Percentiles rank a stretch among this genome's conserved stretches.
Evolutionary conservation across 2,888 invertebrate species (phyloP).

Genomic region (Lacanobia wlatinum): DNA sequence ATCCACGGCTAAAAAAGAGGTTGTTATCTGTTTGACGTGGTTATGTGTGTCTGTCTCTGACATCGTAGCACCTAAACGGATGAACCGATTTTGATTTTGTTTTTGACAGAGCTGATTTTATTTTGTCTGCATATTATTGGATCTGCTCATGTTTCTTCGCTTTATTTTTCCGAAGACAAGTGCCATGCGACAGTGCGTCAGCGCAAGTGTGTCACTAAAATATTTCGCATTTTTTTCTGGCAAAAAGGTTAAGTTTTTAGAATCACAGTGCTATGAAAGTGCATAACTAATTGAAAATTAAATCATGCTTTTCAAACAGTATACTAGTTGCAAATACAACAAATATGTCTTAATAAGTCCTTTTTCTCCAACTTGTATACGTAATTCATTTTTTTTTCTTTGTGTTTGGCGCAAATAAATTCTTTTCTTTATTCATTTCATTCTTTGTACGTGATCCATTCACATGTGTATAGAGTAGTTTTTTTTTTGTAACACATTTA

Average conservation of each 20-base stretch:
- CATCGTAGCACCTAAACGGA: too few relatives aligned
- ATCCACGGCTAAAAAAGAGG: too few relatives aligned
- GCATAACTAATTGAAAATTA: too few relatives aligned
- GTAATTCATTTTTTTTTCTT: not conserved
- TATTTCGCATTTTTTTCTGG: too few relatives aligned
- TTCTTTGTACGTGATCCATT: not conserved
- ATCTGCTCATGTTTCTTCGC: not conserved
- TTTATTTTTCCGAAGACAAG: not conserved
- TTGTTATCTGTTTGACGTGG: too few relatives aligned
- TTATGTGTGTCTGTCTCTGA: too few relatives aligned
- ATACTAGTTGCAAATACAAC: not conserved
- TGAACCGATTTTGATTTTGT: too few relatives aligned
- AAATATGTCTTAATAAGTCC: too few relatives aligned
- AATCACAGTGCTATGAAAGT: too few relatives aligned
- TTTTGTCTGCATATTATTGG: not conserved
- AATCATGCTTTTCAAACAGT: not conserved
- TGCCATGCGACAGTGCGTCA: not conserved
- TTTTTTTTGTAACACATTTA: not conserved
- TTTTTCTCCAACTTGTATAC: not conserved
- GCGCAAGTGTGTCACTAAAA: too few relatives aligned
- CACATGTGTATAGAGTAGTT: too few relatives aligned
- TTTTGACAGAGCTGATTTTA: not conserved
- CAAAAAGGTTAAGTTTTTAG: too few relatives aligned
- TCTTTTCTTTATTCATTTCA: not conserved
- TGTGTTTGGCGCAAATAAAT: not conserved